A percentile compares a stretch with the other conserved stretches of the same genome.
Conservation (phyloP, 2,888 invertebrate species). For the Onthophagus sagittarius region DNA sequence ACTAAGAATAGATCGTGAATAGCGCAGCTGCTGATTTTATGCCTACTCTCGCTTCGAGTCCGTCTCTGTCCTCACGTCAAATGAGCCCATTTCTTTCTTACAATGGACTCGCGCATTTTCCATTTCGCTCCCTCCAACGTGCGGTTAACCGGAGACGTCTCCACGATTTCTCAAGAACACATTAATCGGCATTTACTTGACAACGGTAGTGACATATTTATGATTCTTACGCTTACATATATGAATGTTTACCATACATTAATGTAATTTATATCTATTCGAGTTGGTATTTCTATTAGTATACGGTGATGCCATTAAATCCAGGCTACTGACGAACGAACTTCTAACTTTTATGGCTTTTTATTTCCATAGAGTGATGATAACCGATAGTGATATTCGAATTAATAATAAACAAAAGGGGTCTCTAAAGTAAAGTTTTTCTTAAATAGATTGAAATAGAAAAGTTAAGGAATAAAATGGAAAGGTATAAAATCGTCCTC, state of each 20-base stretch:
- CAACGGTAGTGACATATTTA: constrained; percentile 51
- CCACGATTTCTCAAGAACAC: constrained; percentile 47
- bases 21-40: constrained; percentile 41
- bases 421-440: not conserved
- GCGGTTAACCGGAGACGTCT: constrained; percentile 14
- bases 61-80: constrained; percentile 2
- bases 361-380: constrained; percentile 36
- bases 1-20: constrained; percentile 42
- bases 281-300: constrained; percentile 50
- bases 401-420: not conserved
- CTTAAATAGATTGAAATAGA: not conserved
- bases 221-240: constrained; percentile 49
- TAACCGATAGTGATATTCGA: constrained; percentile 33
- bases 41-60: constrained; percentile 19
- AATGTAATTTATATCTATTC: constrained; percentile 50
- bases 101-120: not conserved
- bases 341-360: constrained; percentile 27
- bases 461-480: too few relatives aligned
- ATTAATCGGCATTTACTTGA: constrained; percentile 52
- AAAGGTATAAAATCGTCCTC: not conserved
- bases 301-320: constrained; percentile 41
- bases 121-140: not conserved
- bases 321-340: constrained; percentile 33
- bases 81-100: not conserved
- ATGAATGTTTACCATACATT: constrained; percentile 52